Conservation (phyloP, 2,113 vertebrate species). For the Fulica atra region DNA sequence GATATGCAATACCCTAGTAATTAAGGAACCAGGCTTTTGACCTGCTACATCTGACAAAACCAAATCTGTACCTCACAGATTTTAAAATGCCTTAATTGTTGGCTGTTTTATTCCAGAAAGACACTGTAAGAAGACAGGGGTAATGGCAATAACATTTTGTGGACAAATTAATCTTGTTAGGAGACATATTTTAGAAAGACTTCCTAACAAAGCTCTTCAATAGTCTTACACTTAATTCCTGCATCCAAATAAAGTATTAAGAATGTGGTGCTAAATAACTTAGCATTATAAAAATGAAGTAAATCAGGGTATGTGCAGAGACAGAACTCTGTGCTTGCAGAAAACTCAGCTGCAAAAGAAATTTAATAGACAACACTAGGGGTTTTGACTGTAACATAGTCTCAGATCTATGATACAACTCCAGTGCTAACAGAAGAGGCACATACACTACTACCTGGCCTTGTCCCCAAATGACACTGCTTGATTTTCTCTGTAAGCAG, state of each 20-base stretch:
- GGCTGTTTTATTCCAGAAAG: not conserved
- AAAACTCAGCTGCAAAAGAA: not conserved
- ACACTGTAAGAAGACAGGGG: not conserved
- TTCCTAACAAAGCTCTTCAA: not conserved
- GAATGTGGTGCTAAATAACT: not conserved
- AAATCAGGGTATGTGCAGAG: not conserved
- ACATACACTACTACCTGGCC: fast-evolving
- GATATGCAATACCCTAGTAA: not conserved
- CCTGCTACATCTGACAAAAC: not conserved
- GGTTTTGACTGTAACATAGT: not conserved
- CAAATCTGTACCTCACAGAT: not conserved
- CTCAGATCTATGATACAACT: not conserved
- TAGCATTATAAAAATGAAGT: not conserved
- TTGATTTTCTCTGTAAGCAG: not conserved
- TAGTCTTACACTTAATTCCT: not conserved
- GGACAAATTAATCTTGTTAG: not conserved
- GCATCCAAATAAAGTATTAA: not conserved
- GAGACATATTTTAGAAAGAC: not conserved
- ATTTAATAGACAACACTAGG: not conserved
- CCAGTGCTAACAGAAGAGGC: not conserved
- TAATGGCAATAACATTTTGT: not conserved
- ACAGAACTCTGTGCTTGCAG: not conserved
- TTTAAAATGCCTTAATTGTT: not conserved
- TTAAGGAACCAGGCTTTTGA: not conserved
- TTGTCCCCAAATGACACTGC: not conserved